phyloP scores from a whole-genome alignment of 2,797 vertebrate genomes.

The Staurois parvus region DNA sequence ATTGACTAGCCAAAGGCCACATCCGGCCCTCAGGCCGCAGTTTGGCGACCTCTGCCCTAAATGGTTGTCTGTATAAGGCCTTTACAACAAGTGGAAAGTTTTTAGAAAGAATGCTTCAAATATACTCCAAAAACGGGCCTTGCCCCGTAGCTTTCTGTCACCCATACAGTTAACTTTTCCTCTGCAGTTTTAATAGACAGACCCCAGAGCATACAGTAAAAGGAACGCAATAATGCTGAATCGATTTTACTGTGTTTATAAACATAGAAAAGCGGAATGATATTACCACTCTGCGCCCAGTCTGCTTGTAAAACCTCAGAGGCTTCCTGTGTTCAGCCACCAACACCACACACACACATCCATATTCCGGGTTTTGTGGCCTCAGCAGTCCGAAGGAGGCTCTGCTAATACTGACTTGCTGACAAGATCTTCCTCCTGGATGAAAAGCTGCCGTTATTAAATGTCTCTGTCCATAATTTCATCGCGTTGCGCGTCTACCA shows the following conservation, averaged over 20 bases:
- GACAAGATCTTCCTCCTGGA: slow-evolving; percentile 26
- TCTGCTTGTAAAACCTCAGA: slow-evolving; percentile 37
- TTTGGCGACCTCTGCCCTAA: too few relatives aligned
- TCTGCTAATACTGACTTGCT: slow-evolving; percentile 25
- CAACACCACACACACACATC: slow-evolving; percentile 9
- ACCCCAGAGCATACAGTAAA: slow-evolving; percentile 8
- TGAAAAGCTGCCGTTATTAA: slow-evolving; percentile 56
- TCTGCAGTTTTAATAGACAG: neutral
- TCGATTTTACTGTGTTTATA: slow-evolving; percentile 48
- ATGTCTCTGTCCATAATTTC: slow-evolving; percentile 60
- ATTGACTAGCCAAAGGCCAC: too few relatives aligned
- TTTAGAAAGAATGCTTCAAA: neutral
- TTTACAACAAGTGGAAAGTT: neutral
- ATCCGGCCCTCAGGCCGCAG: too few relatives aligned
- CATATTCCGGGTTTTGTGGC: slow-evolving; percentile 37
- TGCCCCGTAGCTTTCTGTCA: neutral
- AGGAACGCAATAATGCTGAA: slow-evolving; percentile 10
- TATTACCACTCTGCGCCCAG: slow-evolving; percentile 29
- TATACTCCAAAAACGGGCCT: neutral
- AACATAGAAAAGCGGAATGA: slow-evolving; percentile 39
- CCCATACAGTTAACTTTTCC: neutral
- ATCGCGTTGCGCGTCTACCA: slow-evolving; percentile 10
- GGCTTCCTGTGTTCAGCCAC: slow-evolving; percentile 3
- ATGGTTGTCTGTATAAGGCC: neutral
- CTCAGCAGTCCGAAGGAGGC: slow-evolving; percentile 19